These are phyloP conservation scores for Triplophysa yarkandensis DNA, from an alignment of 2,797 vertebrate genomes.

Conservation along the genomic window DNA sequence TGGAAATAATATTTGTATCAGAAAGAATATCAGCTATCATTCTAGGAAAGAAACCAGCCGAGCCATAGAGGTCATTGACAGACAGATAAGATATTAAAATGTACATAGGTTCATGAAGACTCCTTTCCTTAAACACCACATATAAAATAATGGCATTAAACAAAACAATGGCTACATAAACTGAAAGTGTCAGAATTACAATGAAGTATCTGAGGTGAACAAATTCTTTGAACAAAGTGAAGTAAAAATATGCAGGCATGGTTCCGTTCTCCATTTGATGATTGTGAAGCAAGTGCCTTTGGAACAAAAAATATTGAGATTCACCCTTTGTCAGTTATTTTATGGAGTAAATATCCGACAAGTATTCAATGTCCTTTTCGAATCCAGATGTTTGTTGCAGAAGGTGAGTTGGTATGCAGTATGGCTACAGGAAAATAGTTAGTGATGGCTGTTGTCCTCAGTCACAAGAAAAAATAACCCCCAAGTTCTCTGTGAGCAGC, in stretches of 20 bases:
- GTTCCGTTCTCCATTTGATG: conserved; percentile 38
- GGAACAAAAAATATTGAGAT: neutral
- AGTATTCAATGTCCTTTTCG: neutral
- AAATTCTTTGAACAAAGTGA: conserved; percentile 39
- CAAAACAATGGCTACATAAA: conserved; percentile 31
- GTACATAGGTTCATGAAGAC: conserved; percentile 46
- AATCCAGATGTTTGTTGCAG: neutral
- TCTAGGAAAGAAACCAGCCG: conserved; percentile 37
- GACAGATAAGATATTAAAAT: conserved; percentile 40
- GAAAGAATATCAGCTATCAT: conserved; percentile 30
- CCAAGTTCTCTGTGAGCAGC: neutral
- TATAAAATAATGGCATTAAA: conserved; percentile 22
- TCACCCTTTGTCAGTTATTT: neutral
- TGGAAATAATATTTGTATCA: conserved; percentile 31
- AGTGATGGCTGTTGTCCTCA: neutral
- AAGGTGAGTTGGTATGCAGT: neutral
- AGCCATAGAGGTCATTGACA: conserved; percentile 39
- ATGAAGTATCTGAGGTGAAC: conserved; percentile 10
- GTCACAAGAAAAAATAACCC: neutral
- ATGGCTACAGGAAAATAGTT: no score
- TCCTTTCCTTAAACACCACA: conserved; percentile 38
- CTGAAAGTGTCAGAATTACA: conserved; percentile 12
- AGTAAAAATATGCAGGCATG: conserved; percentile 28
- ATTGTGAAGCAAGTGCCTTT: neutral
- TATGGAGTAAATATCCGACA: neutral